Base-by-base conservation (phyloP, 2,797 vertebrate species). In the Eurystomus glaucurus region DNA sequence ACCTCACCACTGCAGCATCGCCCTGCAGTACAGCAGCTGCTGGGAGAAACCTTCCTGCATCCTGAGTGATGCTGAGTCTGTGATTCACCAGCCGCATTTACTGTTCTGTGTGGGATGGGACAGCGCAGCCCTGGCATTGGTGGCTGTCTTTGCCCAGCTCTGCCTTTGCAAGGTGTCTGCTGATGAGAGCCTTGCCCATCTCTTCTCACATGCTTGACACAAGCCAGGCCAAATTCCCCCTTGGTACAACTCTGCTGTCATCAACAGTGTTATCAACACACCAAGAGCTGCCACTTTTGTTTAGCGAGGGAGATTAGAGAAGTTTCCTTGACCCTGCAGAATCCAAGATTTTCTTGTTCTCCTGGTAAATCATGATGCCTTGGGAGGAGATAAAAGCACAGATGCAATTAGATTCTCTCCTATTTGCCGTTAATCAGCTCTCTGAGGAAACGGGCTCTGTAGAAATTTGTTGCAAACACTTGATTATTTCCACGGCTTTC, bases 91-190 rank as follows among this genome's bases (percentile, higher is more conserved):
- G 33, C 37, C 6, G 3, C 1, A 0, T 23, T n/a, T 10, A 7
- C 74, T 45, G 18, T 21, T 28, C 65, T 8, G 7, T 2, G 3
- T 14, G 64, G 69, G 74, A 45, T 2, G 0, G 68, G 26, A 29
- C 77, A 16, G 50, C 1, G 0, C 46, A 39, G 46, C 46, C 33
- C 39, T 5, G 1, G 20, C 0, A 1, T 11, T 1, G 1, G 37
- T 11, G 54, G n/a, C 51, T 43, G 14, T 23, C 51, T 57, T 33
- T 82, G 87, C 51, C 60, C 41, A 25, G 35, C 21, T 37, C 10
- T 39, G 35, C 37, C 20, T 55, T 64, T 46, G 25, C 0, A 2
- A 16, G 7, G 22, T 39, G 12, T 25, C 35, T 65, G 64, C 76
- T 37, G 9, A 48, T 1, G 6, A 65, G 15, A 66, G 15, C 14